Evolutionary conservation across 2,888 invertebrate genomes (phyloP).

Genomic region (Drosophila melanosoma): DNA sequence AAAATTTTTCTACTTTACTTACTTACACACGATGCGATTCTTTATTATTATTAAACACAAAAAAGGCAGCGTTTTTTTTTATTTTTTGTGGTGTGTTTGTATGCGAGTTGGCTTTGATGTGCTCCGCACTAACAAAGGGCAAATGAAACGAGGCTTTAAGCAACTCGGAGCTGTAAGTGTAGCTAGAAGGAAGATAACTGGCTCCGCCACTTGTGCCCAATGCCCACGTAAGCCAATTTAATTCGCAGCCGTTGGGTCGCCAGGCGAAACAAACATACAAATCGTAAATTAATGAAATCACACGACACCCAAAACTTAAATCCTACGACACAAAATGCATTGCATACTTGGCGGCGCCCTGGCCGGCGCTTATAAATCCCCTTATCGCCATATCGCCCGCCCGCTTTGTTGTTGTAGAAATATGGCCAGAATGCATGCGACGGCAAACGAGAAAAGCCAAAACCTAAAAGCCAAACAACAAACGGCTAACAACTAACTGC

Average conservation of each 20-base stretch:
- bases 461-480: constrained; percentile 50
- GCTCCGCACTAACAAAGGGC: constrained; percentile 28
- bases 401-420: constrained; percentile 64
- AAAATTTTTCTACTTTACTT: constrained; percentile 75
- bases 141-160: constrained; percentile 48
- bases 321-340: constrained; percentile 64
- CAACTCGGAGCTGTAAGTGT: constrained; percentile 6
- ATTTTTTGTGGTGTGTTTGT: constrained; percentile 4
- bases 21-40: constrained; percentile 57
- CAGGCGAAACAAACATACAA: constrained; percentile 36
- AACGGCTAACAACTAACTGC: constrained; percentile 34
- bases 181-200: constrained; percentile 12
- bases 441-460: constrained; percentile 29
- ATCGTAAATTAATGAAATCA: constrained; percentile 78
- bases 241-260: constrained; percentile 69
- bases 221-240: constrained; percentile 71
- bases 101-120: constrained; percentile 52
- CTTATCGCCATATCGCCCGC: constrained; percentile 67
- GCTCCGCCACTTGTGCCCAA: constrained; percentile 42
- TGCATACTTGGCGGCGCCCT: constrained; percentile 55
- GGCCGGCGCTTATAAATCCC: constrained; percentile 69
- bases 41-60: constrained; percentile 75
- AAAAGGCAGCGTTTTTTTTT: constrained; percentile 33
- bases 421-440: constrained; percentile 73
- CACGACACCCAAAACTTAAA: constrained; percentile 67